Evolutionary conservation across 2,888 invertebrate species (phyloP).

Genomic region (Scaptomyza cyrtandrae): DNA sequence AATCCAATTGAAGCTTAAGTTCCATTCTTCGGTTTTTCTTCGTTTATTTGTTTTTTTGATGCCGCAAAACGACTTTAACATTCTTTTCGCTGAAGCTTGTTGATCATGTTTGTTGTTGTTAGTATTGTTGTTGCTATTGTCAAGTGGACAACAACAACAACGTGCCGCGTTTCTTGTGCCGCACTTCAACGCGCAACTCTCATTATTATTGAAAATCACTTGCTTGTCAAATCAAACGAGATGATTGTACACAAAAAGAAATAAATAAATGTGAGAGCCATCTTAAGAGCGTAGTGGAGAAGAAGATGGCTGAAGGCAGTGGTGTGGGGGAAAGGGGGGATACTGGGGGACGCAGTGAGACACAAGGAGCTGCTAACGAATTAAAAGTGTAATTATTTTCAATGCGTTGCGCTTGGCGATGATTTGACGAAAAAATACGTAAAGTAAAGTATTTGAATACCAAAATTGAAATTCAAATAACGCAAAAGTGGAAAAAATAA

Average conservation of each 20-base stretch:
- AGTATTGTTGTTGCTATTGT: constrained; percentile 32
- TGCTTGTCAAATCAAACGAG: constrained; percentile 81
- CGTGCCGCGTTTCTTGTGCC: constrained; percentile 45
- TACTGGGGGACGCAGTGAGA: not conserved
- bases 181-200: constrained; percentile 69
- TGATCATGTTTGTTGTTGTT: constrained; percentile 48
- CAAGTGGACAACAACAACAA: constrained; percentile 57
- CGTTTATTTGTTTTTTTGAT: not conserved
- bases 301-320: too few relatives aligned
- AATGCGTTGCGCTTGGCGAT: constrained; percentile 63
- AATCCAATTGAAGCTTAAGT: not conserved
- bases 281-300: not conserved
- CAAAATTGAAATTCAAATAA: constrained; percentile 43
- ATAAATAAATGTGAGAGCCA: constrained; percentile 7
- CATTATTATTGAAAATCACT: constrained; percentile 81
- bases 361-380: constrained; percentile 66
- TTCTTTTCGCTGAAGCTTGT: constrained; percentile 61
- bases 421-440: constrained; percentile 62
- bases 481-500: constrained; percentile 60
- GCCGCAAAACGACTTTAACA: constrained; percentile 45
- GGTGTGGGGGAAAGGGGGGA: not conserved
- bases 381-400: constrained; percentile 78
- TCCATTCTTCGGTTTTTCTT: constrained; percentile 6
- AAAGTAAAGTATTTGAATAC: constrained; percentile 36
- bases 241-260: constrained; percentile 74